Percentiles rank a stretch among this genome's conserved stretches.
phyloP scores from a whole-genome alignment of 2,113 vertebrate species.

The Corythaixoides concolor region DNA sequence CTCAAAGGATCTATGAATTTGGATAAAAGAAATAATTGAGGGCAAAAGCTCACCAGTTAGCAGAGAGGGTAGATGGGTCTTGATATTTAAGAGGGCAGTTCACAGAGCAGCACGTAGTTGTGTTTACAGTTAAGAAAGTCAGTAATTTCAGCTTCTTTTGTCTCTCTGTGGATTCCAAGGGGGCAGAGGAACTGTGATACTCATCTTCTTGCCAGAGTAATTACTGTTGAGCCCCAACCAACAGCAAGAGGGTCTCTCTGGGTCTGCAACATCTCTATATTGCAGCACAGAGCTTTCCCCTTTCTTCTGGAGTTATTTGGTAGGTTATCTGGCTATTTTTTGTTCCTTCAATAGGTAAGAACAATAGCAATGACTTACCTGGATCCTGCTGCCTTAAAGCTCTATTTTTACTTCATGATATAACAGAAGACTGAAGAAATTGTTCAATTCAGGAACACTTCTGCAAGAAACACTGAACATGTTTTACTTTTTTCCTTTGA shows the following conservation, averaged over 20 bases:
- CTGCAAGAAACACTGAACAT: neutral
- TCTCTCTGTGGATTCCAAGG: neutral
- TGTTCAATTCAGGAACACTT: neutral
- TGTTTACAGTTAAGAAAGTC: neutral
- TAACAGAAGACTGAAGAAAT: neutral
- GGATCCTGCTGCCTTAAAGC: neutral
- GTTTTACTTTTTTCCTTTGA: neutral
- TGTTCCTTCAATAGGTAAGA: neutral
- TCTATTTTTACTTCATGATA: neutral
- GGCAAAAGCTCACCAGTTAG: neutral
- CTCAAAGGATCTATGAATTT: neutral
- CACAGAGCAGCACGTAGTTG: neutral
- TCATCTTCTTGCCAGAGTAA: neutral
- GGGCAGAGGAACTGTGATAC: neutral
- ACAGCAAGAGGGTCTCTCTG: neutral
- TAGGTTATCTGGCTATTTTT: neutral
- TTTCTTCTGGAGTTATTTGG: neutral
- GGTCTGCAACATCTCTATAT: neutral
- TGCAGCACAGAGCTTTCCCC: neutral
- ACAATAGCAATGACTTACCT: neutral
- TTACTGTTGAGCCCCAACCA: neutral
- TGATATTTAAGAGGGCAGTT: neutral
- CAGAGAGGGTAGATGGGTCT: neutral
- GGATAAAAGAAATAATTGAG: neutral
- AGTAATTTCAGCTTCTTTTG: neutral